These are phyloP conservation scores for Bombus polaris DNA, from an alignment of 1,140 invertebrate genomes.

Conservation along the genomic window DNA sequence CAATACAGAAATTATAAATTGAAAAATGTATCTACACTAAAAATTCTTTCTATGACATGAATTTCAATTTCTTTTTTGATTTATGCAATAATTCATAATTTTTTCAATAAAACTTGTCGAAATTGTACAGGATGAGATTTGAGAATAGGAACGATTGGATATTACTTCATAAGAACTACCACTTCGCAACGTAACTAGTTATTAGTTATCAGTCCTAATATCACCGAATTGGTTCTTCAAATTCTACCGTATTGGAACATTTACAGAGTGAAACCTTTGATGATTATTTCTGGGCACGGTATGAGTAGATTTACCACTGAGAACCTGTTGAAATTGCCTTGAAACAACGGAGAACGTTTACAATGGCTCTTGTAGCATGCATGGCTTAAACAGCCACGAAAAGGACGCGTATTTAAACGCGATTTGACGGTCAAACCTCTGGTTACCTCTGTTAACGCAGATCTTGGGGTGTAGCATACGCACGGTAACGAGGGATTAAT, in stretches of 20 bases:
- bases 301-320: not conserved
- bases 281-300: not conserved
- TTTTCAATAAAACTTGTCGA: not conserved
- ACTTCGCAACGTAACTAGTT: not conserved
- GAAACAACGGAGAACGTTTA: not conserved
- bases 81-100: not conserved
- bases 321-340: slow-evolving; percentile 17
- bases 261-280: not conserved
- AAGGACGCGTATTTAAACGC: slow-evolving; percentile 65
- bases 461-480: slow-evolving; percentile 61
- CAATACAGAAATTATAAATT: no score
- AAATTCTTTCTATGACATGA: not conserved
- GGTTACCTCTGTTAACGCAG: slow-evolving; percentile 62
- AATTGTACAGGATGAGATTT: not conserved
- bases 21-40: no score
- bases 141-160: not conserved
- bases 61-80: not conserved
- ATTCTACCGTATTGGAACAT: no score
- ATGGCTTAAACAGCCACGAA: slow-evolving; percentile 57
- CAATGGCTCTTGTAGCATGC: not conserved
- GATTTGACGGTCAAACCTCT: slow-evolving; percentile 66
- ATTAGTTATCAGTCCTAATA: not conserved
- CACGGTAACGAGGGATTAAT: slow-evolving; percentile 70
- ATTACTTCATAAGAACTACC: not conserved
- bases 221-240: not conserved